Evolutionary conservation across 2,113 vertebrate genomes (phyloP).

Genomic region (Chamaea fasciata): DNA sequence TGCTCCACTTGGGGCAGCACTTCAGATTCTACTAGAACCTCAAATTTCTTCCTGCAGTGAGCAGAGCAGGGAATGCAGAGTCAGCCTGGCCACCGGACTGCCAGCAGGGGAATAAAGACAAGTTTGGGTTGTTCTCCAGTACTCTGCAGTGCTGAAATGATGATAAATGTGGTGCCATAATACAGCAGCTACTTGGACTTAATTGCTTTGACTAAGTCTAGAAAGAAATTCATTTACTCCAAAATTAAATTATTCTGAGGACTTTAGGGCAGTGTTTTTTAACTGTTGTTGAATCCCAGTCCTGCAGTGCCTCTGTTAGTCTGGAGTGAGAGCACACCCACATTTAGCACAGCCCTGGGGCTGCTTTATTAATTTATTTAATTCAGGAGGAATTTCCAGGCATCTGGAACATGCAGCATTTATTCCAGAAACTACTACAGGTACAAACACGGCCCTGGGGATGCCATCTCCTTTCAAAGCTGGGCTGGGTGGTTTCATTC

Average conservation of each 20-base stretch:
- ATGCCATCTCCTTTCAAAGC: neutral
- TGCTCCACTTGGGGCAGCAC: neutral
- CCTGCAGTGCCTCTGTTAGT: neutral
- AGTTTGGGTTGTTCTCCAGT: neutral
- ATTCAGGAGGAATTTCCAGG: neutral
- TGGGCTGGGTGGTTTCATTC: neutral
- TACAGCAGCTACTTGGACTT: neutral
- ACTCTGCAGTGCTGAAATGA: neutral
- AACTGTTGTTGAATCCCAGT: neutral
- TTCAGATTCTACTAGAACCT: neutral
- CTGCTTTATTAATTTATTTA: neutral
- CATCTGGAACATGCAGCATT: neutral
- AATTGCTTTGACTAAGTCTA: constrained; percentile 35
- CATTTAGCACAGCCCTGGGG: neutral
- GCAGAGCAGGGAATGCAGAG: neutral
- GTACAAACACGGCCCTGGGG: neutral
- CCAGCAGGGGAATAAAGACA: constrained; percentile 10
- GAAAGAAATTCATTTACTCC: constrained; percentile 25
- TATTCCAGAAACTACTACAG: neutral
- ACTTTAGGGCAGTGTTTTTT: neutral
- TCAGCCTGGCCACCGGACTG: neutral
- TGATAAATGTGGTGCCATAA: constrained; percentile 31
- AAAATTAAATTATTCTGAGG: constrained; percentile 23
- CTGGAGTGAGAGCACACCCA: neutral
- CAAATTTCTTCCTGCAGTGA: neutral